These are phyloP conservation scores for Rhagonycha fulva DNA, from an alignment of 2,888 invertebrate species.

Conservation along the genomic window DNA sequence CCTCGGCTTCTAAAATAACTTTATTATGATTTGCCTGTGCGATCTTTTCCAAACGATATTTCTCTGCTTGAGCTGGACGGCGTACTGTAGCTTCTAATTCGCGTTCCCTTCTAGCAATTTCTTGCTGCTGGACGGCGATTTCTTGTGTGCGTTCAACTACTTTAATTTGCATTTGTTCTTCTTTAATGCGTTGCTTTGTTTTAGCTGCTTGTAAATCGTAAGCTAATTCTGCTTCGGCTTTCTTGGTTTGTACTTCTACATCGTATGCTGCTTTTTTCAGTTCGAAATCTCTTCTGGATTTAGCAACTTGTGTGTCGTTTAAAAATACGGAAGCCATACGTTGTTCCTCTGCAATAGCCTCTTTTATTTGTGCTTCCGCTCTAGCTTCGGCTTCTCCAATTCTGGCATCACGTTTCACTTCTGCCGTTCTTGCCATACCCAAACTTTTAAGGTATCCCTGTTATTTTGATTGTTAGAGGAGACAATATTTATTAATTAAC, in stretches of 20 bases:
- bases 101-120: slow-evolving; percentile 87
- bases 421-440: slow-evolving; percentile 93
- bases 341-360: slow-evolving; percentile 95
- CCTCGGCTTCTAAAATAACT: slow-evolving; percentile 93
- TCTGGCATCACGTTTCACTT: slow-evolving; percentile 93
- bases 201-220: slow-evolving; percentile 93
- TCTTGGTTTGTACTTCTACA: slow-evolving; percentile 92
- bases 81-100: slow-evolving; percentile 92
- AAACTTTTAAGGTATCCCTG: slow-evolving; percentile 92
- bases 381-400: slow-evolving; percentile 97
- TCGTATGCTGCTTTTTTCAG: slow-evolving; percentile 97
- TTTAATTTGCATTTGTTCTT: slow-evolving; percentile 96
- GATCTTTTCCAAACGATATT: slow-evolving; percentile 85
- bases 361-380: slow-evolving; percentile 88
- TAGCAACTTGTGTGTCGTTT: slow-evolving; percentile 97
- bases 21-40: slow-evolving; percentile 91
- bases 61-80: slow-evolving; percentile 96
- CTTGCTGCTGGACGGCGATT: slow-evolving; percentile 95
- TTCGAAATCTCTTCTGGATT: slow-evolving; percentile 95
- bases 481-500: background rate
- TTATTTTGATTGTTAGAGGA: slow-evolving; percentile 29
- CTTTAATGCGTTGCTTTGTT: slow-evolving; percentile 87
- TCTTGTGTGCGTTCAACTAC: slow-evolving; percentile 91
- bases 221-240: slow-evolving; percentile 93
- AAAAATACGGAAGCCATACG: slow-evolving; percentile 91